These are phyloP conservation scores for Malthinus seriepunctatus DNA, from an alignment of 2,888 invertebrate genomes.

Conservation along the genomic window DNA sequence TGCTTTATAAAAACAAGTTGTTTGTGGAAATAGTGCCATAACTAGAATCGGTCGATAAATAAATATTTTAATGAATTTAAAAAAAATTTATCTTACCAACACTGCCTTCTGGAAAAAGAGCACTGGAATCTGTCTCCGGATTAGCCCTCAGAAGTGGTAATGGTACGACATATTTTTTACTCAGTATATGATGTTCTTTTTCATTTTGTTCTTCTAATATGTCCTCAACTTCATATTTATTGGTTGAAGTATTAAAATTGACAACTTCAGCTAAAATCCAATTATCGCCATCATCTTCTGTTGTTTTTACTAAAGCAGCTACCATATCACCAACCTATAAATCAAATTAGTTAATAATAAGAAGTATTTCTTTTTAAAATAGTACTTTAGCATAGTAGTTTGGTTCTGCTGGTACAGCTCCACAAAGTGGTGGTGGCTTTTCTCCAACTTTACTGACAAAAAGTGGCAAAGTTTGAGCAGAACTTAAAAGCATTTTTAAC, in stretches of 20 bases:
- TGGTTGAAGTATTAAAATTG: slow-evolving; percentile 76
- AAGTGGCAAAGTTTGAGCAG: slow-evolving; percentile 89
- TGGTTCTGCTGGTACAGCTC: slow-evolving; percentile 81
- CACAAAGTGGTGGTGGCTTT: slow-evolving; percentile 87
- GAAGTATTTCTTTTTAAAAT: neutral
- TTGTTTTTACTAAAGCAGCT: slow-evolving; percentile 83
- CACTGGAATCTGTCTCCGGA: slow-evolving; percentile 91
- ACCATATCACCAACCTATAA: slow-evolving; percentile 84
- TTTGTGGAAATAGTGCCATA: slow-evolving; percentile 97
- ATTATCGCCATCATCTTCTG: slow-evolving; percentile 85
- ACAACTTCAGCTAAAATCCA: slow-evolving; percentile 96
- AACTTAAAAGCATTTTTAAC: slow-evolving; percentile 93
- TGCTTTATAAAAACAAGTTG: slow-evolving; percentile 98
- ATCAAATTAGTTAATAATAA: too few species aligned
- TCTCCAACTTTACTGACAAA: slow-evolving; percentile 89
- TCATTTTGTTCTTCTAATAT: slow-evolving; percentile 89
- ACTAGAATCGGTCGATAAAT: slow-evolving; percentile 59
- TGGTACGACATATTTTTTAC: slow-evolving; percentile 86
- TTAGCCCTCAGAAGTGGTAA: slow-evolving; percentile 95
- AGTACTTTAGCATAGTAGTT: slow-evolving; percentile 71
- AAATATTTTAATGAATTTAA: neutral
- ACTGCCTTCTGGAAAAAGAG: slow-evolving; percentile 86
- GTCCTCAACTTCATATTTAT: slow-evolving; percentile 96
- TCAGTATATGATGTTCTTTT: slow-evolving; percentile 82
- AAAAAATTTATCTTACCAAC: slow-evolving; percentile 60